phyloP scores from a whole-genome alignment of 2,797 vertebrate species.

The Zenarchopterus dispar region DNA sequence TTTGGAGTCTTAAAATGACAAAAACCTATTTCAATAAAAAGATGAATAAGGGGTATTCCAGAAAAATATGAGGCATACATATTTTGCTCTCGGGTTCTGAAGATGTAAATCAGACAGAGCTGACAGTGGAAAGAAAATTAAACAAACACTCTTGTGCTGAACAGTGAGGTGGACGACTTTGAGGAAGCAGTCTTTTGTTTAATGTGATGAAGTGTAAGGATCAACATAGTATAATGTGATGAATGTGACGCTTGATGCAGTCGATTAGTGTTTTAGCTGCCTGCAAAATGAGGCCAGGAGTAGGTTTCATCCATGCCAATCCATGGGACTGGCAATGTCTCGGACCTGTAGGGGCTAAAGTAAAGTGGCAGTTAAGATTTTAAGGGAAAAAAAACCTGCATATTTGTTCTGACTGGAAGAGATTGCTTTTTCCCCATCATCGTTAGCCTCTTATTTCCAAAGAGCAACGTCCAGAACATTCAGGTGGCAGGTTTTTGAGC shows the following conservation, averaged over 20 bases:
- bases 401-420: neutral
- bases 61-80: neutral
- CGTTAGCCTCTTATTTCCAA: neutral
- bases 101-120: neutral
- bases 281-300: neutral
- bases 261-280: neutral
- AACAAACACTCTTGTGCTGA: too few species aligned
- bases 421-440: neutral
- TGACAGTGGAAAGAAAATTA: neutral
- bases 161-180: too few species aligned
- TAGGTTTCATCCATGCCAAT: too few species aligned
- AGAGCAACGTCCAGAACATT: neutral
- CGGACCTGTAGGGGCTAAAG: too few species aligned
- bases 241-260: neutral
- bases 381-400: too few species aligned
- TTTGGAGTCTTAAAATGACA: neutral
- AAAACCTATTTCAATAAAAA: too few species aligned
- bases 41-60: neutral
- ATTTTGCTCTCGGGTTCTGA: conserved; percentile 7
- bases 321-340: too few species aligned
- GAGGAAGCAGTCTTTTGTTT: too few species aligned
- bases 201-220: too few species aligned
- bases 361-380: too few species aligned
- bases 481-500: conserved; percentile 3
- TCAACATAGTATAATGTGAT: too few species aligned